These are phyloP conservation scores for Ctenomys sociabilis DNA, from an alignment of 2,113 vertebrate species.

Conservation along the genomic window DNA sequence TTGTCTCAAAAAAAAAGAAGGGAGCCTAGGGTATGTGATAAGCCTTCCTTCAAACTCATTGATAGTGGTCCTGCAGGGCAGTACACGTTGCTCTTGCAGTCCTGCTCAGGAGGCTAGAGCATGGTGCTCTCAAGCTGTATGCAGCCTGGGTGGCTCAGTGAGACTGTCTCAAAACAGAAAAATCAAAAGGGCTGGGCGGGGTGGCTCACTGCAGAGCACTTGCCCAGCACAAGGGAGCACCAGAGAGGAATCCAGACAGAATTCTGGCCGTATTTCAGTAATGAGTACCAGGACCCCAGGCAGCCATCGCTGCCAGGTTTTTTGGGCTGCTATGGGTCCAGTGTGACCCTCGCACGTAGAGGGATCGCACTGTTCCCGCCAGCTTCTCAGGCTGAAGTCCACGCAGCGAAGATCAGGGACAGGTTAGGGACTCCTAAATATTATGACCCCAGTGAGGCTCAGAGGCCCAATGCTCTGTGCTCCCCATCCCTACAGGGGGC, in stretches of 20 bases:
- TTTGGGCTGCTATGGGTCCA: neutral
- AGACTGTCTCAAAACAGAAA: neutral
- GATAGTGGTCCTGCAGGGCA: neutral
- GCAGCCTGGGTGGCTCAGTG: neutral
- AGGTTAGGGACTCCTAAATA: neutral
- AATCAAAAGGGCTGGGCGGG: neutral
- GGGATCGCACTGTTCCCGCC: neutral
- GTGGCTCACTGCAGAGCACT: neutral
- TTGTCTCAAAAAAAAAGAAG: neutral
- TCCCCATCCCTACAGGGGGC: neutral
- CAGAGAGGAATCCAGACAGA: too few relatives aligned
- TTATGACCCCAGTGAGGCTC: neutral
- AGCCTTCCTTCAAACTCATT: neutral
- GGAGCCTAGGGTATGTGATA: neutral
- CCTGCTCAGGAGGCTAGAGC: neutral
- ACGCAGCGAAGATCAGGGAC: neutral
- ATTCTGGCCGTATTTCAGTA: too few relatives aligned
- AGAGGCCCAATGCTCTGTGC: neutral
- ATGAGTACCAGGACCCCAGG: accelerated
- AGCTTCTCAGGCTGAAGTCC: neutral
- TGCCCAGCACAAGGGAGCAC: neutral
- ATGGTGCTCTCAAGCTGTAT: neutral
- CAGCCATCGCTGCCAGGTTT: neutral
- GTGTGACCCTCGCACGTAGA: neutral
- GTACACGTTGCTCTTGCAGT: neutral